Base-by-base conservation (phyloP, 2,113 vertebrate species). In the Ceyx cyanopectus region DNA sequence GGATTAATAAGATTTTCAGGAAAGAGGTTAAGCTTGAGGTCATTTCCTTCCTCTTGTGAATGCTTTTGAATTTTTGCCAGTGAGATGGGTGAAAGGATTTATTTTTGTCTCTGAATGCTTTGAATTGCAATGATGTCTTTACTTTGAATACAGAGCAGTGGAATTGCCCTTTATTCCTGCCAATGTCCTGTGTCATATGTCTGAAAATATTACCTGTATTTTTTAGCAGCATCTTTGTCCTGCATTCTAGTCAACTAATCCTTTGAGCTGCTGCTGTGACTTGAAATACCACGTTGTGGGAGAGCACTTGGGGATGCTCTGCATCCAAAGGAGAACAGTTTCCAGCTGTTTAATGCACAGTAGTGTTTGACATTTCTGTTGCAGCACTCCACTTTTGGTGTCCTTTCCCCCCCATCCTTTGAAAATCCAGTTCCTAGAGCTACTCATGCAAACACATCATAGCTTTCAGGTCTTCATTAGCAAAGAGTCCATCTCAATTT, bases 11-110 rank as follows among this genome's bases (percentile, higher is more conserved):
- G 92, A 93, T 94, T 94, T 97, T 95, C 96, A 94, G 94, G 96
- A 95, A 95, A 78, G 92, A 93, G 85, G 46, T 93, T 92, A 78
- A 95, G 77, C 63, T 92, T 96, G 94, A 95, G 92, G 94, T 96
- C 56, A 93, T 85, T 96, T 97, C 96, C 92, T 95, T 97, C 95
- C 93, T 92, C 46, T 37, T 68, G 56, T 91, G 92, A 90, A 30
- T 1, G 4, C 85, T 95, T 82, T 85, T 92, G 94, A 94, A 57
- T 93, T 87, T 83, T 90, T 83, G 89, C 92, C 87, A 94, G 70
- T 27, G 62, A 85, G 75, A 89, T 77, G 75, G 81, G 95, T 85
- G 91, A 96, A 93, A 94, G 81, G 87, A 65, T 89, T 92, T 96
- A 93, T 94, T 96, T 94, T 95, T 92, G 53, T 94, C 91, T 92